Base-by-base conservation (phyloP, 2,888 invertebrate species). In the Ophion ellenae region DNA sequence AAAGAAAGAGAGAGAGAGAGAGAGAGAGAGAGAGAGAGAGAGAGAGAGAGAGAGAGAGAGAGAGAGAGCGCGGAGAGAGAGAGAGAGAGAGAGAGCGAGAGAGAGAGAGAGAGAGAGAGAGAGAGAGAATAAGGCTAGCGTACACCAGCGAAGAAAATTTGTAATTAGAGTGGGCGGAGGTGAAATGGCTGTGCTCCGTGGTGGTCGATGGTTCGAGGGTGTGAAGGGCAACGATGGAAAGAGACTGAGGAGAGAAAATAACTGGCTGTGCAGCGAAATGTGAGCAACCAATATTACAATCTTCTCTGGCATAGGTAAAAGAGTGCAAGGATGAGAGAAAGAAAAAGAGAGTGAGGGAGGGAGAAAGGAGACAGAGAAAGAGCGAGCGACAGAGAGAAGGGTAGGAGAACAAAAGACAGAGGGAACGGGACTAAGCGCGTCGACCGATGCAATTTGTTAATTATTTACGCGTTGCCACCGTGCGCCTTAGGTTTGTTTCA, bases 391-490 rank as follows among this genome's bases (percentile, higher is more conserved):
- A 1, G 28, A 28, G 70, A 32, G 10, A 59, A 47, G 3, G 32
- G 20, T 59, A 59, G 28, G 32, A 40, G 71, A 59, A 74, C 9
- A 73, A 82, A 67, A 69, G 69, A 57, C 63, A n/a, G 40, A 64
- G 64, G 40, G 66, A 75, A 14, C 7, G 40, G 40, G 40, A 40
- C 40, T 24, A 40, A 64, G 64, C 69, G 32, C 73, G 67, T 64
- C n/a, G 78, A 70, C 76, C 82, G 81, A 67, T 63, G 82, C 86
- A 87, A 88, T 91, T 91, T 90, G 89, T 89, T 91, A 89, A 91
- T 91, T 90, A 90, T 91, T 90, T 88, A 90, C 88, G 86, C 88
- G 88, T 80, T 83, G 80, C 87, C 89, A 89, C 87, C 81, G 87
- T 89, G 83, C 70, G 81, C 64, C 40, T 74, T 36, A 81, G 86